Evolutionary conservation across 2,113 vertebrate genomes (phyloP).

Genomic region (Pseudorhombus dupliciocellatus): DNA sequence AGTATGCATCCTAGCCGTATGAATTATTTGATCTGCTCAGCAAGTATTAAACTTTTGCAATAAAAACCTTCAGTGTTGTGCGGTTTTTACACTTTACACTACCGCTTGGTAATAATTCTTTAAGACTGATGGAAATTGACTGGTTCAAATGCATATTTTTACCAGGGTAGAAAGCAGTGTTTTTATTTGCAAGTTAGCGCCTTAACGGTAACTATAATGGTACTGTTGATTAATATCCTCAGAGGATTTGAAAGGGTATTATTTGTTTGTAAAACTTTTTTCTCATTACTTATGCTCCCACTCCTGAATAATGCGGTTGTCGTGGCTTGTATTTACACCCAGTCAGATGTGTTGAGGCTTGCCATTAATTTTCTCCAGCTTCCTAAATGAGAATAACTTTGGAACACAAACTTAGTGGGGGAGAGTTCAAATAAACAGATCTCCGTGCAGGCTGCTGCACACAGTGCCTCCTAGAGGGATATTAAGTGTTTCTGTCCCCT

Average conservation of each 20-base stretch:
- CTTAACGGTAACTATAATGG: not conserved
- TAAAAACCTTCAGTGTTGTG: too few relatives aligned
- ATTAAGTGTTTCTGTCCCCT: constrained; percentile 77
- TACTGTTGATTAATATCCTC: constrained; percentile 29
- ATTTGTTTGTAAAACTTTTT: constrained; percentile 52
- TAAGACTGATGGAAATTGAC: not conserved
- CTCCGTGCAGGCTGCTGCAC: constrained; percentile 49
- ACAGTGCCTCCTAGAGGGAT: constrained; percentile 54
- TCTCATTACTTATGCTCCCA: constrained; percentile 37
- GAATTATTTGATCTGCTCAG: too few relatives aligned
- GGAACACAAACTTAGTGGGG: constrained; percentile 55
- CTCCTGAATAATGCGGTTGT: constrained; percentile 37
- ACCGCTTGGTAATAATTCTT: not conserved
- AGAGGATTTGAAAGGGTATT: constrained; percentile 8
- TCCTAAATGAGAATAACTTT: constrained; percentile 63
- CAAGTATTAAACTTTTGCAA: too few relatives aligned
- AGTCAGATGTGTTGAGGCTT: constrained; percentile 56
- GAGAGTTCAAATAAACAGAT: constrained; percentile 75
- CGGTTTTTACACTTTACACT: not conserved
- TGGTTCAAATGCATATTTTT: not conserved
- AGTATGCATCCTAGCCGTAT: too few relatives aligned
- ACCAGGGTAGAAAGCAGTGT: not conserved
- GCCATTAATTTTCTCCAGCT: constrained; percentile 60
- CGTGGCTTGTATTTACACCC: constrained; percentile 57
- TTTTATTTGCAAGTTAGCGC: constrained; percentile 1